A percentile compares a stretch with the other conserved stretches of the same genome.
Conservation (phyloP, 2,797 vertebrate species). For the Poeciliopsis infans region DNA sequence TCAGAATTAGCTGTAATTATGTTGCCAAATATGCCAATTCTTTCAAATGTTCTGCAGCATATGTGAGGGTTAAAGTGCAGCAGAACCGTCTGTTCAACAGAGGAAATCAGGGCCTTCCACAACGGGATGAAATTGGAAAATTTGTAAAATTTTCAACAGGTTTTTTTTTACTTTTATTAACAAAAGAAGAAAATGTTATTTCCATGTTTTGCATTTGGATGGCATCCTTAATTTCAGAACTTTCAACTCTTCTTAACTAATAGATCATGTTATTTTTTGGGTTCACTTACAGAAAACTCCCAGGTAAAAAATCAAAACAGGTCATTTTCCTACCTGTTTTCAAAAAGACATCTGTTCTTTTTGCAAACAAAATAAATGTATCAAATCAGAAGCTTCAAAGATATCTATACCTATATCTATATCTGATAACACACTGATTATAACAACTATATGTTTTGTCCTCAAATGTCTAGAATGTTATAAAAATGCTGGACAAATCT, state of each 20-base stretch:
- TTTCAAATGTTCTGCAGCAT: neutral
- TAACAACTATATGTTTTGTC: neutral
- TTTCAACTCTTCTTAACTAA: neutral
- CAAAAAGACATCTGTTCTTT: too few relatives aligned
- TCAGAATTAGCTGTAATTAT: neutral
- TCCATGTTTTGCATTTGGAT: neutral
- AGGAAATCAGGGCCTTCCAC: neutral
- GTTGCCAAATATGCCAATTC: neutral
- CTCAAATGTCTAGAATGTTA: neutral
- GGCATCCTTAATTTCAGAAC: neutral
- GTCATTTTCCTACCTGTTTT: neutral
- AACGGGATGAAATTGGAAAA: neutral
- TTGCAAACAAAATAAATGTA: too few relatives aligned
- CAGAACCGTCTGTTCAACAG: neutral
- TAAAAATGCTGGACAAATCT: neutral
- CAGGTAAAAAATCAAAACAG: neutral
- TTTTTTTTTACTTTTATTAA: neutral
- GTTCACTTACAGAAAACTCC: neutral
- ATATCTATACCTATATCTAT: too few relatives aligned
- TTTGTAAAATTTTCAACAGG: neutral
- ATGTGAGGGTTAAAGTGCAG: neutral
- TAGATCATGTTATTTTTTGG: neutral
- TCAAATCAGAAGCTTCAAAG: too few relatives aligned
- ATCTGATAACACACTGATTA: neutral
- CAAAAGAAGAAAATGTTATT: neutral